Evolutionary conservation across 2,113 vertebrate species (phyloP).

Genomic region (Dasyornis broadbenti): DNA sequence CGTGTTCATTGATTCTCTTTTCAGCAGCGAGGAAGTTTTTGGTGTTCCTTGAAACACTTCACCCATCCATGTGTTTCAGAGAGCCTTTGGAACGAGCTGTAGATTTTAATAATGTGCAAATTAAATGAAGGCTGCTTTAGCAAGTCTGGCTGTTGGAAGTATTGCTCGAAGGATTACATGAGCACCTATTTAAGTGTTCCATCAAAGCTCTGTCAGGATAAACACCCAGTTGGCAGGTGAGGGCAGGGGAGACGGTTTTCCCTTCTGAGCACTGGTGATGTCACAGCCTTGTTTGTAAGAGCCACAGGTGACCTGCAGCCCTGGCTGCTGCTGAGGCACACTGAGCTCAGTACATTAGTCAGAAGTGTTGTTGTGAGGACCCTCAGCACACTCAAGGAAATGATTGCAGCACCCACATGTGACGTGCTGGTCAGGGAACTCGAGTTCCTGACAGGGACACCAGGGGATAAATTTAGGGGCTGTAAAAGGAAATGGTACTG

Average conservation of each 20-base stretch:
- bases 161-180: background rate
- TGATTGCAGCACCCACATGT: background rate
- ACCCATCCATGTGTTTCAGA: fast-evolving
- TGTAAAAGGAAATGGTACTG: background rate
- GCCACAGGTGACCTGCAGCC: background rate
- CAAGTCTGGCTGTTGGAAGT: background rate
- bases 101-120: background rate
- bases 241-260: background rate
- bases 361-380: background rate
- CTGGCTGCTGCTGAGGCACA: background rate
- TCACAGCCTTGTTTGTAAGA: background rate
- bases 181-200: background rate
- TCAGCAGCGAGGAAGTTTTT: background rate
- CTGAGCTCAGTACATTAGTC: background rate
- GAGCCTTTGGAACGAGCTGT: background rate
- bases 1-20: background rate
- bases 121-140: background rate
- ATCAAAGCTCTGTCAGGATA: background rate
- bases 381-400: background rate
- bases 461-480: background rate
- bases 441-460: background rate
- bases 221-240: background rate
- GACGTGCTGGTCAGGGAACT: background rate
- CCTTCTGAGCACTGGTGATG: background rate
- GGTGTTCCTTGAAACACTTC: background rate